Evolutionary conservation across 1,140 invertebrate species (phyloP).

Genomic region (Heliconius eleuchia): DNA sequence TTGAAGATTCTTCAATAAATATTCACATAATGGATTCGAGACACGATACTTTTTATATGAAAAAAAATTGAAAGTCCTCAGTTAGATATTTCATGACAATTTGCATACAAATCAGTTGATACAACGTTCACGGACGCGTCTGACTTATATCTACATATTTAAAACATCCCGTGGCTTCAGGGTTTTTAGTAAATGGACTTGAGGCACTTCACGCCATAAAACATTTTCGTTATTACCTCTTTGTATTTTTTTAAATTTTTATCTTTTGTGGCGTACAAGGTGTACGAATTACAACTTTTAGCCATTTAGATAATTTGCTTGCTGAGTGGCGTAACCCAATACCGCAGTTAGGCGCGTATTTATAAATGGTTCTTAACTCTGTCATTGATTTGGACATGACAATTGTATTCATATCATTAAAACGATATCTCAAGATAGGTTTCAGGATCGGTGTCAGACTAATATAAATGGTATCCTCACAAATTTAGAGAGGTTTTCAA

Average conservation of each 20-base stretch:
- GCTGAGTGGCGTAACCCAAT: too few relatives aligned
- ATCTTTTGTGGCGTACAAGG: background rate
- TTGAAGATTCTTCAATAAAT: constrained; percentile 17
- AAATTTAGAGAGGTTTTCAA: too few relatives aligned
- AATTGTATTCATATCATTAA: too few relatives aligned
- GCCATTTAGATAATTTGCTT: too few relatives aligned
- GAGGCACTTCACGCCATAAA: constrained; percentile 41
- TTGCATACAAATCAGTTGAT: constrained; percentile 48
- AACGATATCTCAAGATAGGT: too few relatives aligned
- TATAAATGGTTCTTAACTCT: too few relatives aligned
- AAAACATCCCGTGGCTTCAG: constrained; percentile 32
- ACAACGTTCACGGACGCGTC: constrained; percentile 34
- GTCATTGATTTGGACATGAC: too few relatives aligned
- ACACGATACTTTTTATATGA: constrained; percentile 9
- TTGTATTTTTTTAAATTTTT: constrained; percentile 5
- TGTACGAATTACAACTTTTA: background rate
- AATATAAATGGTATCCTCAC: too few relatives aligned
- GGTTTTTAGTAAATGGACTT: constrained; percentile 38
- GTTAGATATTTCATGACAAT: constrained; percentile 38
- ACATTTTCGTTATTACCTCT: constrained; percentile 26
- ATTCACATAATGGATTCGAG: constrained; percentile 22
- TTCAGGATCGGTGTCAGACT: too few relatives aligned
- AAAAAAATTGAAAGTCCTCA: constrained; percentile 26
- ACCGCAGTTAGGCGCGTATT: too few relatives aligned
- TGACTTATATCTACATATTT: constrained; percentile 43